Percentiles rank a stretch among this genome's conserved stretches.
Conservation (phyloP, 23 tunicate genomes). For the Trididemnum clinides region DNA sequence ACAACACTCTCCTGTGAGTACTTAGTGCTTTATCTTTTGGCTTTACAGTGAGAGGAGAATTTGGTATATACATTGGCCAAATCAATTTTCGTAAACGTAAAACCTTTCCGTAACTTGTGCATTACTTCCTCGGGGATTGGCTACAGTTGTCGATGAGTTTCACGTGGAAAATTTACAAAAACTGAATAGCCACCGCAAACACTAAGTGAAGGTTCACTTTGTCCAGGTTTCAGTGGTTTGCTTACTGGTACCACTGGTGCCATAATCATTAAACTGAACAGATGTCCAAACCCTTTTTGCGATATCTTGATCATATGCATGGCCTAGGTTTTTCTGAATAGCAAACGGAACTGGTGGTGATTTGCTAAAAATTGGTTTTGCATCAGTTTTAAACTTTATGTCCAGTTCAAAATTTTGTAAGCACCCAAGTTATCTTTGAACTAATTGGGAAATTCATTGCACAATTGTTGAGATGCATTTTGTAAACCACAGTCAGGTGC, state of each 20-base stretch:
- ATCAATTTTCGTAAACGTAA: slow-evolving; percentile 15
- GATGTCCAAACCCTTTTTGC: neutral
- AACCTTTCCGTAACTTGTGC: slow-evolving; percentile 11
- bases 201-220: neutral
- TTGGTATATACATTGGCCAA: neutral
- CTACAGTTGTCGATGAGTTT: neutral
- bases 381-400: neutral
- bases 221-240: neutral
- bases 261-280: slow-evolving; percentile 10
- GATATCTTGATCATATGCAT: neutral
- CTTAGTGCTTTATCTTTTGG: slow-evolving; percentile 1
- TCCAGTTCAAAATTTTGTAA: neutral
- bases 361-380: neutral
- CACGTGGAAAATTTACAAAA: neutral
- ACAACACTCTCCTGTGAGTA: slow-evolving; percentile 13
- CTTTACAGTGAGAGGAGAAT: neutral
- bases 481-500: too few species aligned
- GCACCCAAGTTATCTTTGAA: neutral
- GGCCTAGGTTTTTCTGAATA: neutral
- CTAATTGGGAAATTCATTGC: too few species aligned
- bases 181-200: slow-evolving; percentile 27
- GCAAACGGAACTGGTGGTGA: slow-evolving; percentile 4
- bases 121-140: slow-evolving; percentile 39
- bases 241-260: slow-evolving; percentile 24
- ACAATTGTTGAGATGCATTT: too few species aligned